Evolutionary conservation across 2,888 invertebrate genomes (phyloP).

Genomic region (Cynaeus angustus): DNA sequence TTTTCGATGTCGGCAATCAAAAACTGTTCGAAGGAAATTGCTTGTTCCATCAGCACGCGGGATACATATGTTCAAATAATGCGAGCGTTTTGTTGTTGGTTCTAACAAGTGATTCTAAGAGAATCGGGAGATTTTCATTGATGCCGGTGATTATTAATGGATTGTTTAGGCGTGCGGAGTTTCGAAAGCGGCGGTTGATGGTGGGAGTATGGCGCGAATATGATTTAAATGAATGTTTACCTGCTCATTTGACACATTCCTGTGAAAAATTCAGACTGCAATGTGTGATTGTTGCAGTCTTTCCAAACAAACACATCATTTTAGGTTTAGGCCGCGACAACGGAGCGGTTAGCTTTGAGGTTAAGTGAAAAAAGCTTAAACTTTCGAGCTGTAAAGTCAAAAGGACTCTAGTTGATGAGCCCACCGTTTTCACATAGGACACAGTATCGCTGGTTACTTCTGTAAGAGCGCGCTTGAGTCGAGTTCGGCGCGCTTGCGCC

Average conservation of each 20-base stretch:
- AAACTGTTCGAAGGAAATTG: too few species aligned
- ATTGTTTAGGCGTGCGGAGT: constrained; percentile 11
- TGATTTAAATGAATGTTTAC: constrained; percentile 54
- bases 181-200: constrained; percentile 28
- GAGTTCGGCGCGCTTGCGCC: constrained; percentile 89
- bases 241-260: constrained; percentile 57
- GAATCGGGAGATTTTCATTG: background rate
- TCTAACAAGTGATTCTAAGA: background rate
- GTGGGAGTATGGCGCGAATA: constrained; percentile 47
- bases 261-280: constrained; percentile 53
- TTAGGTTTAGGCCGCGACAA: constrained; percentile 25
- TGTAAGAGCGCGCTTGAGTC: constrained; percentile 91
- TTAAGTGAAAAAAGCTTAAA: constrained; percentile 62
- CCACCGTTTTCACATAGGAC: constrained; percentile 92
- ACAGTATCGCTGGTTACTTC: constrained; percentile 91
- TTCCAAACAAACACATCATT: constrained; percentile 52
- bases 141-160: background rate
- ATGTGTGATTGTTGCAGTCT: constrained; percentile 45
- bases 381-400: constrained; percentile 62
- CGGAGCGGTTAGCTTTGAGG: constrained; percentile 57
- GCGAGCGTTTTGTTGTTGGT: too few species aligned
- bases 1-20: too few species aligned
- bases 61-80: too few species aligned
- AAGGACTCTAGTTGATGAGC: constrained; percentile 63
- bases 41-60: too few species aligned